These are phyloP conservation scores for Lamproptera curius DNA, from an alignment of 2,888 invertebrate genomes.

Conservation along the genomic window DNA sequence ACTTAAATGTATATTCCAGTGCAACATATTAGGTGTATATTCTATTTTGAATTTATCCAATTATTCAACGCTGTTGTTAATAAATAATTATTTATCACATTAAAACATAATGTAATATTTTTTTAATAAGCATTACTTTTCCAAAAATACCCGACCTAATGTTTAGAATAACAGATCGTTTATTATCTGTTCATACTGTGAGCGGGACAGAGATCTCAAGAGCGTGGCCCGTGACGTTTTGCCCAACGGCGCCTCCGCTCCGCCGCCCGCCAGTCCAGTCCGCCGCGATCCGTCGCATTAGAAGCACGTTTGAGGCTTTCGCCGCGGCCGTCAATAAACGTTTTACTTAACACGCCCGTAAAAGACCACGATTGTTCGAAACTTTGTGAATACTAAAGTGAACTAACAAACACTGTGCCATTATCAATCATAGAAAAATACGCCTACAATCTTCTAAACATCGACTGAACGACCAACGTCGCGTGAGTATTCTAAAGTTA, in stretches of 20 bases:
- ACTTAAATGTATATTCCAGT: no score
- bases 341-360: slow-evolving; percentile 47
- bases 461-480: slow-evolving; percentile 41
- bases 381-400: slow-evolving; percentile 49
- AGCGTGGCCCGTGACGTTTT: slow-evolving; percentile 40
- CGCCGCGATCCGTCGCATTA: slow-evolving; percentile 50
- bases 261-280: slow-evolving; percentile 39
- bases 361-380: slow-evolving; percentile 40
- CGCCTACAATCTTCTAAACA: slow-evolving; percentile 44
- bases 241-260: slow-evolving; percentile 28
- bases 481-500: slow-evolving; percentile 66
- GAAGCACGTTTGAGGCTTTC: slow-evolving; percentile 28
- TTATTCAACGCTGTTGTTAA: no score
- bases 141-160: no score
- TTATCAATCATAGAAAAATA: slow-evolving; percentile 37
- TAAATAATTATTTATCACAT: no score
- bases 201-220: slow-evolving; percentile 33
- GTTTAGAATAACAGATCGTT: slow-evolving; percentile 3
- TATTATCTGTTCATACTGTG: slow-evolving; percentile 20
- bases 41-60: no score
- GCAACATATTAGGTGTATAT: no score
- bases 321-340: slow-evolving; percentile 33
- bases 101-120: no score
- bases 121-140: no score
- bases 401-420: slow-evolving; percentile 44